Percentiles rank a stretch among this genome's conserved stretches.
These are phyloP conservation scores for Zaprionus davidi DNA, from an alignment of 1,140 invertebrate species.

Conservation along the genomic window DNA sequence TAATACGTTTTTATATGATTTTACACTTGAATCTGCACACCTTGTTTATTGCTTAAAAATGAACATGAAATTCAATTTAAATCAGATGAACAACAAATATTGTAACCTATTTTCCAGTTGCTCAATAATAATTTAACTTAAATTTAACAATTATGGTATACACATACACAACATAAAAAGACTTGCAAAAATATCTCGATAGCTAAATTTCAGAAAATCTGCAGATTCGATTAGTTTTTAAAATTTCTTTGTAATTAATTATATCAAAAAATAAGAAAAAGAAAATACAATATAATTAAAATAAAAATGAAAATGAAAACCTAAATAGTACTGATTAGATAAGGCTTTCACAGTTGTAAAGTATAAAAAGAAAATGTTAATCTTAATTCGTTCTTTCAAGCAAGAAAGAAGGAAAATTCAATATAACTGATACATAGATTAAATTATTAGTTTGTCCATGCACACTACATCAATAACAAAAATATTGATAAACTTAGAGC, in stretches of 20 bases:
- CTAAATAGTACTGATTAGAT: conserved; percentile 75
- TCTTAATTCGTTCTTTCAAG: conserved; percentile 31
- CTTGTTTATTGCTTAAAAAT: not conserved
- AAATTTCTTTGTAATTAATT: not conserved
- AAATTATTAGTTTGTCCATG: conserved; percentile 36
- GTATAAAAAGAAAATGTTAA: conserved; percentile 48
- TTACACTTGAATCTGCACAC: not conserved
- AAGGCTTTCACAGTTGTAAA: conserved; percentile 71
- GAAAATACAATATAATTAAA: not conserved
- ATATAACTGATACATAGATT: conserved; percentile 31
- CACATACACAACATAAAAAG: not conserved
- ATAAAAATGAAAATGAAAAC: conserved; percentile 8
- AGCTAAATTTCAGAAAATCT: not conserved
- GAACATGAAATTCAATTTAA: not conserved
- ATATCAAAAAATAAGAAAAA: conserved; percentile 4
- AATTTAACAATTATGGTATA: not conserved
- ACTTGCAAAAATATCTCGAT: conserved; percentile 4
- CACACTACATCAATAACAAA: conserved; percentile 39
- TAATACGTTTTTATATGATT: not conserved
- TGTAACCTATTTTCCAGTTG: not conserved
- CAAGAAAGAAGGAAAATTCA: conserved; percentile 14
- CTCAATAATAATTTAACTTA: not conserved
- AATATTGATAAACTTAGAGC: conserved; percentile 13
- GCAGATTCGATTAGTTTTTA: not conserved
- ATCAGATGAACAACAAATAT: not conserved